These are phyloP conservation scores for Ptilonorhynchus violaceus DNA, from an alignment of 2,113 vertebrate species.

Conservation along the genomic window DNA sequence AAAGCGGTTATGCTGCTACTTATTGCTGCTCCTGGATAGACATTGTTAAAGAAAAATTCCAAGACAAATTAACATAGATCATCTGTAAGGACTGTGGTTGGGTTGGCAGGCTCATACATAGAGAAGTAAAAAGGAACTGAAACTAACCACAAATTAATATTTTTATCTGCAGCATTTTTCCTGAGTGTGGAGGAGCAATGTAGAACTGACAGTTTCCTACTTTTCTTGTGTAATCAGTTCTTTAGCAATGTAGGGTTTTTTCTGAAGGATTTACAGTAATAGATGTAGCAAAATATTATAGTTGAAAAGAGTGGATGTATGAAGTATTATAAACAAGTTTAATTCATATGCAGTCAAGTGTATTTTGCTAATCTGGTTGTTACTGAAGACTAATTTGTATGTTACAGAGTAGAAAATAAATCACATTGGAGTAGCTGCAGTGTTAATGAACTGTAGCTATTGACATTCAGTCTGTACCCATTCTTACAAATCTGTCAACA, in stretches of 20 bases:
- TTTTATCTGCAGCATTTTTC: not conserved
- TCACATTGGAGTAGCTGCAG: not conserved
- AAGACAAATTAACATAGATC: slow-evolving; percentile 4
- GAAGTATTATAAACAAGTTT: not conserved
- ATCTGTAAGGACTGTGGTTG: not conserved
- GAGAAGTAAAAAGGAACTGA: not conserved
- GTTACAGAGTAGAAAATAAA: not conserved
- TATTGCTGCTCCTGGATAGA: not conserved
- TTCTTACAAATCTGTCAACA: not conserved
- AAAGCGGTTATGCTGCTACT: slow-evolving; percentile 1
- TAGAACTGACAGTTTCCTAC: not conserved
- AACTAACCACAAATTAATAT: not conserved
- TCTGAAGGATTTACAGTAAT: not conserved
- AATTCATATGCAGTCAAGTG: not conserved
- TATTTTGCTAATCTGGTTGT: not conserved
- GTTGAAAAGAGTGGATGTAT: not conserved
- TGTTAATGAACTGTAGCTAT: not conserved
- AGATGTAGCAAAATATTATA: not conserved
- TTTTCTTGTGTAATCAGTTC: not conserved
- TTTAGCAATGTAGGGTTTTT: not conserved
- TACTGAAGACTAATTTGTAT: not conserved
- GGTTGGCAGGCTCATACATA: not conserved
- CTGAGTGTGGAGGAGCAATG: not conserved
- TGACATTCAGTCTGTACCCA: not conserved
- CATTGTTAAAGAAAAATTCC: not conserved